These are phyloP conservation scores for Trachythela sp. DNA, from an alignment of 64 coral and sea anemone species.

Conservation along the genomic window DNA sequence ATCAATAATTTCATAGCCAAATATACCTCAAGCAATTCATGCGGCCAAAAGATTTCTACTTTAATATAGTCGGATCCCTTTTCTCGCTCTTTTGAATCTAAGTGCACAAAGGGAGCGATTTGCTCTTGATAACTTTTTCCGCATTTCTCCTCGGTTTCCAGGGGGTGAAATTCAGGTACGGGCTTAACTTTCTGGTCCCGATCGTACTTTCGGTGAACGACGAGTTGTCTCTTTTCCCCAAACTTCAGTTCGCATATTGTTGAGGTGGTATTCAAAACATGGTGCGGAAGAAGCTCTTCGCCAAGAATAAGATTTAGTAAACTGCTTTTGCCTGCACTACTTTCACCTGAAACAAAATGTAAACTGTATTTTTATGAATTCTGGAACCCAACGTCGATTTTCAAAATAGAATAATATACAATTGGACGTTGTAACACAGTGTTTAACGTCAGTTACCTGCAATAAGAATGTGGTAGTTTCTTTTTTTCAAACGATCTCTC, in stretches of 20 bases:
- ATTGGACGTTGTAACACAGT: no score
- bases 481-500: no score
- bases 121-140: not conserved
- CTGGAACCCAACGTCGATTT: no score
- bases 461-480: no score
- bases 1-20: no score
- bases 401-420: no score
- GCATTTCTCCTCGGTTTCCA: no score
- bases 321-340: conserved; percentile 33
- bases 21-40: not conserved
- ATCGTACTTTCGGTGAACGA: not conserved
- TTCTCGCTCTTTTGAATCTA: not conserved
- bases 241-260: not conserved
- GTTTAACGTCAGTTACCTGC: no score
- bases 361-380: no score
- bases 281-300: conserved; percentile 35
- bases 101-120: not conserved
- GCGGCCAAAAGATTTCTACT: not conserved
- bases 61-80: conserved; percentile 10
- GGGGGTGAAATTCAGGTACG: no score
- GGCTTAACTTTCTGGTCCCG: no score
- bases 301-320: conserved; percentile 44
- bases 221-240: not conserved
- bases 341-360: conserved; percentile 18
- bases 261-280: conserved; percentile 6